Percentiles rank a stretch among this genome's conserved stretches.
These are phyloP conservation scores for Bradysia coprophila DNA, from an alignment of 1,140 invertebrate species.

Conservation along the genomic window DNA sequence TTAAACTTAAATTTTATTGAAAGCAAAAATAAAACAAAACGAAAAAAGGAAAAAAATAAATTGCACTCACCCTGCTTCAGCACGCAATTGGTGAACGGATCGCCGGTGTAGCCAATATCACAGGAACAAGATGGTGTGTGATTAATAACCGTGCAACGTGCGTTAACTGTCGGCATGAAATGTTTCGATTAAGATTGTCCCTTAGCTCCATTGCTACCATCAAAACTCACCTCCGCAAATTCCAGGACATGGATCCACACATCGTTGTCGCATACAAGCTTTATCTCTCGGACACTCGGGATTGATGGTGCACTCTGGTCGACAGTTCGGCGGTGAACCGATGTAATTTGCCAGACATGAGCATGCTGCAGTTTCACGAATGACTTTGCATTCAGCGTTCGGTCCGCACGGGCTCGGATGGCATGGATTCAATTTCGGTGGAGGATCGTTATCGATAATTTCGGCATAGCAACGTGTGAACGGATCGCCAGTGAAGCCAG, in stretches of 20 bases:
- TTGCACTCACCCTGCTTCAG: conserved; percentile 18
- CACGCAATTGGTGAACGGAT: conserved; percentile 49
- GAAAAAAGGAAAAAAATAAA: background rate
- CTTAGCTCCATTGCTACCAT: too few species aligned
- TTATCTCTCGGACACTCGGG: conserved; percentile 48
- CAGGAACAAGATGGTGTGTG: conserved; percentile 63
- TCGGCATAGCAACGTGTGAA: conserved; percentile 35
- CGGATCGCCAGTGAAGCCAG: conserved; percentile 67
- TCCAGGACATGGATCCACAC: conserved; percentile 53
- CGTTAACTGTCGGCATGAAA: too few species aligned
- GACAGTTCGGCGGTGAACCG: conserved; percentile 48
- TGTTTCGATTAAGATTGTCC: too few species aligned
- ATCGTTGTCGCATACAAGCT: conserved; percentile 54
- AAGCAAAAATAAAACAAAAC: background rate
- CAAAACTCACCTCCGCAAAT: conserved; percentile 55
- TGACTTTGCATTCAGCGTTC: conserved; percentile 44
- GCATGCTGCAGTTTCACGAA: conserved; percentile 46
- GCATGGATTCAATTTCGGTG: conserved; percentile 32
- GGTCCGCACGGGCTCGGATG: conserved; percentile 45
- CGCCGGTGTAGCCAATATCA: conserved; percentile 40
- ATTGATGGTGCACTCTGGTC: conserved; percentile 55
- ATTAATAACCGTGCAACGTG: conserved; percentile 50
- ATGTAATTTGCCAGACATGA: conserved; percentile 45
- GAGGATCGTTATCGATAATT: conserved; percentile 6
- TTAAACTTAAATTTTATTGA: too few species aligned